phyloP scores from a whole-genome alignment of 2,113 vertebrate species.

The Paradoxurus hermaphroditus region DNA sequence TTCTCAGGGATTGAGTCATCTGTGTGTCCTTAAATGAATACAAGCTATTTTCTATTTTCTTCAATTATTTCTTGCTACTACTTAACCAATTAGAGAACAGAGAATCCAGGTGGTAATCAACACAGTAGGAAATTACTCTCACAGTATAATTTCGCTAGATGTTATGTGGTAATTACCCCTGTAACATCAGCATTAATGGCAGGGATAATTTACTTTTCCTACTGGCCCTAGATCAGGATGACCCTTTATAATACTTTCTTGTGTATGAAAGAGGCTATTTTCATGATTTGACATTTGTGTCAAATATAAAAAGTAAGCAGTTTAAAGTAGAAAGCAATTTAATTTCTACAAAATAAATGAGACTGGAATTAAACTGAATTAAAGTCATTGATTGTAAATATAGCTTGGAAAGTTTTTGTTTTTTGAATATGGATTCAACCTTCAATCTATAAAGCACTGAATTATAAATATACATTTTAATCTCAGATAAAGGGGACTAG shows the following conservation, averaged over 20 bases:
- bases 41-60: conserved; percentile 7
- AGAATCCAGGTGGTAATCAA: conserved; percentile 74
- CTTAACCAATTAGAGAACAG: conserved; percentile 51
- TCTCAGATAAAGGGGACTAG: not conserved
- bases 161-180: conserved; percentile 69
- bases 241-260: conserved; percentile 27
- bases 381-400: not conserved
- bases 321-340: not conserved
- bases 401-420: not conserved
- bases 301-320: not conserved
- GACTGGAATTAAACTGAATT: conserved; percentile 7
- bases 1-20: not conserved
- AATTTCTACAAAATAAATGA: conserved; percentile 36
- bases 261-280: conserved; percentile 2
- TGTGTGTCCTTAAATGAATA: conserved; percentile 12
- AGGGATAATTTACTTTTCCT: conserved; percentile 65
- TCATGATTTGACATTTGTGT: not conserved
- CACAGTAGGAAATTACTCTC: conserved; percentile 71
- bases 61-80: conserved; percentile 51
- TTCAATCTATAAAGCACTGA: not conserved
- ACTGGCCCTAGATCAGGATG: conserved; percentile 47
- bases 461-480: not conserved
- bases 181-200: conserved; percentile 64
- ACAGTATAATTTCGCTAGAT: conserved; percentile 72
- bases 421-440: not conserved